A percentile compares a stretch with the other conserved stretches of the same genome.
These are phyloP conservation scores for Trachythela sp. DNA, from an alignment of 64 coral and sea anemone genomes.

Conservation along the genomic window DNA sequence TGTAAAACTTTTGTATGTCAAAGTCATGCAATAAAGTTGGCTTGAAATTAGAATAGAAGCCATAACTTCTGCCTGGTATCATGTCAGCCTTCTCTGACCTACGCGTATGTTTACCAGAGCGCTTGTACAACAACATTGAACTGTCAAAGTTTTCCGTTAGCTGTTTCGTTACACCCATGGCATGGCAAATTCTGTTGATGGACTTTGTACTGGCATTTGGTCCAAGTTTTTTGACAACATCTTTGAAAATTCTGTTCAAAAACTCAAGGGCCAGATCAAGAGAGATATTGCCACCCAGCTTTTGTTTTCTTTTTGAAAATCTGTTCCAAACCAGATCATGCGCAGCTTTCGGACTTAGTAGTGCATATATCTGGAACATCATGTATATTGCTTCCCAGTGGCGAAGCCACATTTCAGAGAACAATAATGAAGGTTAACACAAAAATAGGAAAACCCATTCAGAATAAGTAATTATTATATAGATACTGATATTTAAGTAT, in stretches of 20 bases:
- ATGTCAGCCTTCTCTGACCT: neutral
- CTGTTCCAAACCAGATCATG: neutral
- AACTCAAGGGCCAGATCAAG: conserved; percentile 4
- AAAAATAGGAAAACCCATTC: too few species aligned
- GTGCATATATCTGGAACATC: conserved; percentile 16
- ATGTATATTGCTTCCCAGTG: neutral
- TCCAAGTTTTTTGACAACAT: neutral
- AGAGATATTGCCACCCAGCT: conserved; percentile 1
- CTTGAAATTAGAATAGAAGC: neutral
- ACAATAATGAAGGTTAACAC: too few species aligned
- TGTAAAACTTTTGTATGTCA: neutral
- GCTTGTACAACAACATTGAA: neutral
- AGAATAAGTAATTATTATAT: too few species aligned
- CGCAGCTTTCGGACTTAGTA: neutral
- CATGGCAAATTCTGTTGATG: conserved; percentile 5
- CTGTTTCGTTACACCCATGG: neutral
- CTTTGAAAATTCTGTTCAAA: neutral
- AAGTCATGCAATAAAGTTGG: conserved; percentile 12
- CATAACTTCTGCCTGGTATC: neutral
- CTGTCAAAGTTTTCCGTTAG: neutral
- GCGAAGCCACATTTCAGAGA: too few species aligned
- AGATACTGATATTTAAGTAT: too few species aligned
- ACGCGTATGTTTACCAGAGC: neutral
- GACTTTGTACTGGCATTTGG: neutral
- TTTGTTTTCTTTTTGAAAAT: neutral